Evolutionary conservation across 2,888 invertebrate genomes (phyloP).

Genomic region (Cactoblastis cactorum): DNA sequence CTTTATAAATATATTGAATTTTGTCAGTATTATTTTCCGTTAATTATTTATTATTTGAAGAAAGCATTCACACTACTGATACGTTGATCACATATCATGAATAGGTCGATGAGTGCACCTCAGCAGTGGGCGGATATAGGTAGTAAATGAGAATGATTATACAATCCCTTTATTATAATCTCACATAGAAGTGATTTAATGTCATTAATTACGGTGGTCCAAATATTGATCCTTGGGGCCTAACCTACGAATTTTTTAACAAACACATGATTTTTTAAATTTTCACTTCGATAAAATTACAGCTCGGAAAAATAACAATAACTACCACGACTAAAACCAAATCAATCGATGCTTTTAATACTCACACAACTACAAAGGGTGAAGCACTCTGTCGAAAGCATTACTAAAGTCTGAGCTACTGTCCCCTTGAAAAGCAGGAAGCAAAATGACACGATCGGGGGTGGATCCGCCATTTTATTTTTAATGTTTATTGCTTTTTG

Average conservation of each 20-base stretch:
- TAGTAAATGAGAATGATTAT: no score
- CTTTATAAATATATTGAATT: no score
- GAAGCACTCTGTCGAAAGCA: constrained; percentile 5
- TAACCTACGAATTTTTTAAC: not conserved
- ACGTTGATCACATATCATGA: no score
- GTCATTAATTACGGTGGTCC: not conserved
- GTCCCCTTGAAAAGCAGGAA: constrained; percentile 19
- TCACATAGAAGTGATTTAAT: no score
- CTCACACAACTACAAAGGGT: constrained; percentile 7
- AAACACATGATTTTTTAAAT: not conserved
- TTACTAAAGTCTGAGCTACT: constrained; percentile 5
- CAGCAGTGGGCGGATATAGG: no score
- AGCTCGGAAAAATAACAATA: not conserved
- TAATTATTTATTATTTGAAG: no score
- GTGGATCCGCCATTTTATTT: constrained; percentile 70
- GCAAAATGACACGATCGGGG: constrained; percentile 38
- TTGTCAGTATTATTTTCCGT: no score
- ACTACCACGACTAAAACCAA: not conserved
- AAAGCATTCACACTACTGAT: no score
- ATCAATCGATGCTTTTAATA: not conserved
- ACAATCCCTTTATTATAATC: no score
- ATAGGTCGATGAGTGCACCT: no score
- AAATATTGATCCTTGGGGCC: not conserved
- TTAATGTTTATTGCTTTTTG: constrained; percentile 75
- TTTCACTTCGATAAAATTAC: not conserved